Conservation (phyloP, 2,888 invertebrate genomes). For the Geophilus truncorum region DNA sequence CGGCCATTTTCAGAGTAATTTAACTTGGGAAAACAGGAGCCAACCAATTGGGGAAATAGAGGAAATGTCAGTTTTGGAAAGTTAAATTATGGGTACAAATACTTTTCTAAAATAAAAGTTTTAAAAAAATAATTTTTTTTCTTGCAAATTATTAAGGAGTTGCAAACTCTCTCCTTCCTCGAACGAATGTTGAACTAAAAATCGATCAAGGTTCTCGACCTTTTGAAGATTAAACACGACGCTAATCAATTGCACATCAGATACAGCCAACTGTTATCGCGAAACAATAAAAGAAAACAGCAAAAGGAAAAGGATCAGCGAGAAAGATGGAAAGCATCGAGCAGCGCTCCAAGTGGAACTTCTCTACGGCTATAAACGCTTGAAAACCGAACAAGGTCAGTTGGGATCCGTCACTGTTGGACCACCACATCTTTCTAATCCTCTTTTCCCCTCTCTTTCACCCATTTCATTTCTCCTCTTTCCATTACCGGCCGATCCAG, state of each 20-base stretch:
- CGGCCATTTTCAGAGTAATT: background rate
- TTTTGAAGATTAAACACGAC: background rate
- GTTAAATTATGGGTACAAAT: too few species aligned
- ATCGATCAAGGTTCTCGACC: background rate
- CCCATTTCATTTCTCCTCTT: background rate
- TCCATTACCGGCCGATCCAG: slow-evolving; percentile 14
- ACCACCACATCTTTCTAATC: background rate
- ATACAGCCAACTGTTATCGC: background rate
- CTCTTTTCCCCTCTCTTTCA: background rate
- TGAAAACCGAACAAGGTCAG: background rate
- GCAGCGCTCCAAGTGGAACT: background rate
- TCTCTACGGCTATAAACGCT: background rate
- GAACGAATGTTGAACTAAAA: background rate
- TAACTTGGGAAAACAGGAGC: background rate
- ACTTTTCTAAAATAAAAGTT: too few species aligned
- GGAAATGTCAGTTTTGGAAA: too few species aligned
- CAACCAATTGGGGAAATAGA: background rate
- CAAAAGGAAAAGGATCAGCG: background rate
- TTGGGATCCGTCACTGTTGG: background rate
- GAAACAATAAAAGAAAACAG: background rate
- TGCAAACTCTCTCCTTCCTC: too few species aligned
- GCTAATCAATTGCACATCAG: background rate
- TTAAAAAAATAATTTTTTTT: too few species aligned
- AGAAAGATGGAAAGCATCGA: background rate
- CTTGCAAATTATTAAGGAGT: too few species aligned